A percentile compares a stretch with the other conserved stretches of the same genome.
phyloP scores from a whole-genome alignment of 2,113 vertebrate genomes.

The Caranx ignobilis region DNA sequence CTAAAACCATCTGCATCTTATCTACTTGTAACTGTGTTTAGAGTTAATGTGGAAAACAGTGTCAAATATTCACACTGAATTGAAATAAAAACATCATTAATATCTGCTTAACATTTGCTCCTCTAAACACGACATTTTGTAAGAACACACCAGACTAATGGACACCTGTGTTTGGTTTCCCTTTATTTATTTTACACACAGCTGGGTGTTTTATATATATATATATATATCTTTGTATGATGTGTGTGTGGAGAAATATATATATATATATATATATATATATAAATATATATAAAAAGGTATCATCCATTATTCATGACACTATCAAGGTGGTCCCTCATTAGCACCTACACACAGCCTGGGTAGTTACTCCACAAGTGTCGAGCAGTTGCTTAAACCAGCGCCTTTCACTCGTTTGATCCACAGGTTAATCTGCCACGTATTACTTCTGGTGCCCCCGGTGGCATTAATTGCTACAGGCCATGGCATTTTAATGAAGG shows the following conservation, averaged over 20 bases:
- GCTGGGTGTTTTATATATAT: slow-evolving; percentile 3
- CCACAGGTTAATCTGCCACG: slow-evolving; percentile 71
- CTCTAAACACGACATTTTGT: not conserved
- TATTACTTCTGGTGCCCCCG: slow-evolving; percentile 62
- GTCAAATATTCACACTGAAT: not conserved
- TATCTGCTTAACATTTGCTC: slow-evolving; percentile 12
- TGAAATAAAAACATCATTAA: not conserved
- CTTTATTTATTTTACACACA: slow-evolving; percentile 34
- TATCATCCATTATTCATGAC: slow-evolving; percentile 64
- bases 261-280: too few species aligned
- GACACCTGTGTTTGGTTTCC: not conserved
- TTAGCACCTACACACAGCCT: slow-evolving; percentile 53
- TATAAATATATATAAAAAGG: not conserved
- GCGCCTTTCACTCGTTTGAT: slow-evolving; percentile 61
- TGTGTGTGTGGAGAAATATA: too few species aligned
- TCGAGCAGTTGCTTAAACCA: slow-evolving; percentile 63
- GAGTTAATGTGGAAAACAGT: not conserved
- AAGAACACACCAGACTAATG: not conserved
- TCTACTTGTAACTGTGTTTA: not conserved
- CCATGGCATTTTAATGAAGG: slow-evolving; percentile 80
- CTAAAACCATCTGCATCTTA: not conserved
- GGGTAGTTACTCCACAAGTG: slow-evolving; percentile 70
- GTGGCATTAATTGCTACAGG: slow-evolving; percentile 67
- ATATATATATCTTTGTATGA: too few species aligned
- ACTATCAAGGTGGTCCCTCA: slow-evolving; percentile 50